Percentiles rank a stretch among this genome's conserved stretches.
Evolutionary conservation across 2,797 vertebrate genomes (phyloP).

Genomic region (Spinibarbus caldwelli): DNA sequence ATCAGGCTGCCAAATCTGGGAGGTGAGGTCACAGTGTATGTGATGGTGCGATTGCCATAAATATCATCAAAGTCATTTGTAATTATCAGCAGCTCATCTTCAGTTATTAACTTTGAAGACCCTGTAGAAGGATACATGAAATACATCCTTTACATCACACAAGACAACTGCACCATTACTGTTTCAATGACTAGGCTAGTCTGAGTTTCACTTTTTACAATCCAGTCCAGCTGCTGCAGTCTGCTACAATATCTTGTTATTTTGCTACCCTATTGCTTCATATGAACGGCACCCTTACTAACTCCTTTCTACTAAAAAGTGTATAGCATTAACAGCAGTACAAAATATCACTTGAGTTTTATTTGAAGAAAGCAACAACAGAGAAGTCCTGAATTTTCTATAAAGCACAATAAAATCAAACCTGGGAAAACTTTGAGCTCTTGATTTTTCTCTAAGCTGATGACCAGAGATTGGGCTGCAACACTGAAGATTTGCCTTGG

Average conservation of each 20-base stretch:
- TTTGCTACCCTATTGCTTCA: neutral
- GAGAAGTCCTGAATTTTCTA: neutral
- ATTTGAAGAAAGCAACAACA: neutral
- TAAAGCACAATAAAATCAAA: slow-evolving; percentile 57
- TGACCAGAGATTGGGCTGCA: slow-evolving; percentile 76
- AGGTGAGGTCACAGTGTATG: slow-evolving; percentile 74
- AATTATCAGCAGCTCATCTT: slow-evolving; percentile 79
- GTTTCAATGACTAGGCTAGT: neutral
- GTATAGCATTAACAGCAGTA: neutral
- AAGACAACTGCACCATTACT: neutral
- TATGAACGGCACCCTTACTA: neutral
- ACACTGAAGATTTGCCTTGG: slow-evolving; percentile 87
- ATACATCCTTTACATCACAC: neutral
- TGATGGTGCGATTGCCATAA: slow-evolving; percentile 78
- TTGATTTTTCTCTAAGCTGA: slow-evolving; percentile 83
- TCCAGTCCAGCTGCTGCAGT: neutral
- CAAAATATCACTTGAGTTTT: neutral
- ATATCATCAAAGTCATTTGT: slow-evolving; percentile 77
- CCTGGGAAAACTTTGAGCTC: slow-evolving; percentile 86
- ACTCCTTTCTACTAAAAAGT: neutral
- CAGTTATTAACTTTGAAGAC: slow-evolving; percentile 79
- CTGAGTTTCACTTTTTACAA: neutral
- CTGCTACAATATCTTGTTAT: neutral
- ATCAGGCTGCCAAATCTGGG: slow-evolving; percentile 83
- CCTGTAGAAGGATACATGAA: slow-evolving; percentile 69